A percentile compares a stretch with the other conserved stretches of the same genome.
Evolutionary conservation across 1,140 invertebrate species (phyloP).

Genomic region (Listronotus oregonensis): DNA sequence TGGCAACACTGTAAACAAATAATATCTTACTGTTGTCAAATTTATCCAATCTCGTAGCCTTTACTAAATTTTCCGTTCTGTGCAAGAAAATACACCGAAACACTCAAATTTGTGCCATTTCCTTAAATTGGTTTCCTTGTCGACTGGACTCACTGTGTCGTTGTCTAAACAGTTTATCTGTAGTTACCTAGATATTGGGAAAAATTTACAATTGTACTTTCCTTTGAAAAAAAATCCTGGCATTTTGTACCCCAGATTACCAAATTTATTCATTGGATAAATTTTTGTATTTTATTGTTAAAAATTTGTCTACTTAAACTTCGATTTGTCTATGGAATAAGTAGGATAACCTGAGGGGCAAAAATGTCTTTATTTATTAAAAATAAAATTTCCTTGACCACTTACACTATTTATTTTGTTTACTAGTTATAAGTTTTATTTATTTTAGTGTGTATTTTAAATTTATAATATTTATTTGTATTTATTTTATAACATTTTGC

Average conservation of each 20-base stretch:
- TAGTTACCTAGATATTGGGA: too few species aligned
- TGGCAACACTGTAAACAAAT: too few species aligned
- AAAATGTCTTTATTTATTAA: neutral
- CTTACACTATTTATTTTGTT: conserved; percentile 16
- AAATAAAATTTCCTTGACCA: conserved; percentile 13
- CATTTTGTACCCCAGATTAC: too few species aligned
- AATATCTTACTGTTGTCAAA: too few species aligned
- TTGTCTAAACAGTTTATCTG: conserved; percentile 1
- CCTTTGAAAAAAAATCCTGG: neutral
- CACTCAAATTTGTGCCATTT: too few species aligned
- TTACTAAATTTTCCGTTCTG: too few species aligned
- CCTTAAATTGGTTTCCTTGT: too few species aligned
- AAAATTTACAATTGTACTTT: conserved; percentile 3
- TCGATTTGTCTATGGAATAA: neutral
- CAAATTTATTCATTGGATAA: too few species aligned
- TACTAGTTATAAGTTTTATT: conserved; percentile 18
- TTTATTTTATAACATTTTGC: conserved; percentile 17
- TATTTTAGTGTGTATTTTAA: conserved; percentile 16
- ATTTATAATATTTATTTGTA: conserved; percentile 20
- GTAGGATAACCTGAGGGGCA: neutral
- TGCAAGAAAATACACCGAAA: too few species aligned
- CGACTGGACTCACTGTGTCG: neutral
- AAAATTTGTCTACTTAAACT: neutral
- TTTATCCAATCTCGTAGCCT: too few species aligned
- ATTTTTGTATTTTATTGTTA: too few species aligned